Conservation (phyloP, 2,888 invertebrate species). For the Rhogogaster chlorosoma region DNA sequence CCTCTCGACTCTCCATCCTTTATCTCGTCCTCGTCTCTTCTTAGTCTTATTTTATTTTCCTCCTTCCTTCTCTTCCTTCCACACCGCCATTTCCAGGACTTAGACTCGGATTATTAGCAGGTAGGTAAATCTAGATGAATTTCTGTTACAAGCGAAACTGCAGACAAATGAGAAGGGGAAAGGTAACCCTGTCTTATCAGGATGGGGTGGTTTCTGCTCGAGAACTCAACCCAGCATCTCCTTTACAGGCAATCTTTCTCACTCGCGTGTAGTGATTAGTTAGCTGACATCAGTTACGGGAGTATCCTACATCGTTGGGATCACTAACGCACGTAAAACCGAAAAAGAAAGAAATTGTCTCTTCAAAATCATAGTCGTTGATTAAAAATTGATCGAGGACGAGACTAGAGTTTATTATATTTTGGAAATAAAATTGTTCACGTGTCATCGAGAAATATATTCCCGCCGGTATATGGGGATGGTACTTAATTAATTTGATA, state of each 20-base stretch:
- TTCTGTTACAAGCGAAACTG: constrained; percentile 40
- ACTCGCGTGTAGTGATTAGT: constrained; percentile 46
- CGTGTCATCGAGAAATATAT: too few relatives aligned
- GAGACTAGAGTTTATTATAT: too few relatives aligned
- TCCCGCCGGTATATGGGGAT: neutral
- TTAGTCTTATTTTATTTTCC: neutral
- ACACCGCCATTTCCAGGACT: neutral
- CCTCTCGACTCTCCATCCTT: neutral
- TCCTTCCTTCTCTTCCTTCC: too few relatives aligned
- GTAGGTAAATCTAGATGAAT: constrained; percentile 46
- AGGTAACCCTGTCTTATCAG: constrained; percentile 34
- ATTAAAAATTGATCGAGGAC: too few relatives aligned
- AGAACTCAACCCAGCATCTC: constrained; percentile 31
- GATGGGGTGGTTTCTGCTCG: constrained; percentile 23
- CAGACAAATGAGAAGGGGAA: constrained; percentile 20
- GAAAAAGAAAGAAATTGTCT: neutral
- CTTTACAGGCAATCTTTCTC: constrained; percentile 26
- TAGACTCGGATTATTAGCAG: constrained; percentile 31
- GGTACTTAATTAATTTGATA: constrained; percentile 17
- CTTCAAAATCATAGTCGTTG: too few relatives aligned
- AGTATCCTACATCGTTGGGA: neutral
- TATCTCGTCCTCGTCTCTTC: neutral
- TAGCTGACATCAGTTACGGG: constrained; percentile 36
- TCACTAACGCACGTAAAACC: neutral
- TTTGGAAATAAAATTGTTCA: too few relatives aligned